Evolutionary conservation across 2,888 invertebrate species (phyloP).

Genomic region (Prosopocoilus inquinatus): DNA sequence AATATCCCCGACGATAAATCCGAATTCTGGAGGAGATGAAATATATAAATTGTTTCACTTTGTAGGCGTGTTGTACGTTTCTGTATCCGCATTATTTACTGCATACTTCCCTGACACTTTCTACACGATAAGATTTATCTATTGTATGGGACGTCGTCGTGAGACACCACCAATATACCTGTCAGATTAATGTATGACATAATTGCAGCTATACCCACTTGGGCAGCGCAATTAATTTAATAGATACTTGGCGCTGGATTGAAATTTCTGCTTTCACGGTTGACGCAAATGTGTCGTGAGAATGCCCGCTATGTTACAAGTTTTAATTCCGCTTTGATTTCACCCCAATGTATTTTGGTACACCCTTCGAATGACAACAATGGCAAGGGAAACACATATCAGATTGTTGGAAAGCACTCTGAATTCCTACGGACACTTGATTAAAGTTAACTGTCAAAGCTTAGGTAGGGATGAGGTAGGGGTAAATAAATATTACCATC

Average conservation of each 20-base stretch:
- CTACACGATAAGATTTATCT: conserved; percentile 15
- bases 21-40: conserved; percentile 15
- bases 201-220: not conserved
- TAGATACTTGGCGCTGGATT: not conserved
- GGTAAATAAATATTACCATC: no score
- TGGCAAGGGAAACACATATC: no score
- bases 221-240: not conserved
- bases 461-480: no score
- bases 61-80: conserved; percentile 16
- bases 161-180: conserved; percentile 18
- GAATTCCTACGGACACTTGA: no score
- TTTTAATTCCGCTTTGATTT: no score
- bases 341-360: no score
- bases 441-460: no score
- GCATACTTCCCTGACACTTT: conserved; percentile 18
- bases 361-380: no score
- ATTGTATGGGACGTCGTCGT: conserved; percentile 11
- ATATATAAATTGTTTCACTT: conserved; percentile 18
- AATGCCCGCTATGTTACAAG: no score
- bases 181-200: conserved; percentile 14
- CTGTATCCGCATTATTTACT: conserved; percentile 19
- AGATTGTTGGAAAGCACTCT: no score
- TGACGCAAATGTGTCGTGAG: no score
- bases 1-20: conserved; percentile 12
- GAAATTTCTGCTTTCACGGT: no score